phyloP scores from a whole-genome alignment of 2,113 vertebrate genomes.

The Acanthisitta chloris region DNA sequence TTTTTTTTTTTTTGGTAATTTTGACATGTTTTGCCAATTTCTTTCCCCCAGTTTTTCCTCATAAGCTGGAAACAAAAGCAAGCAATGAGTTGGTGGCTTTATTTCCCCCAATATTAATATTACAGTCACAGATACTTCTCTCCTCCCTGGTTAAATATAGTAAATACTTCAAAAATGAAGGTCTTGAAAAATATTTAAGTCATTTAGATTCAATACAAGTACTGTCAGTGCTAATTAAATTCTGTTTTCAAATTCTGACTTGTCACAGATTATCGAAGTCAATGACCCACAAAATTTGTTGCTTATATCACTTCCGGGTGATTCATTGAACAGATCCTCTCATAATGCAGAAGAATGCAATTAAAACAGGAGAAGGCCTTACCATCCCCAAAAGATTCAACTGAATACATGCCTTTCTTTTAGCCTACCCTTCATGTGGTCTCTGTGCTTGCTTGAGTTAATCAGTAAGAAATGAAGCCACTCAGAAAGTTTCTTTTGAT shows the following conservation, averaged over 20 bases:
- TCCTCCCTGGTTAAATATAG: background rate
- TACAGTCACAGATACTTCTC: background rate
- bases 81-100: background rate
- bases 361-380: background rate
- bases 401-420: background rate
- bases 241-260: background rate
- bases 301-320: background rate
- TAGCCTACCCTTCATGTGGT: background rate
- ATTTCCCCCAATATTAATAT: background rate
- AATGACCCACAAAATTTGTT: conserved; percentile 16
- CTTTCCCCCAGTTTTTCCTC: background rate
- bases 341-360: background rate
- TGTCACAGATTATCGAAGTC: conserved; percentile 9
- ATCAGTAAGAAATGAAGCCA: background rate
- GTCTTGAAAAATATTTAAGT: background rate
- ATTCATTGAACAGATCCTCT: background rate
- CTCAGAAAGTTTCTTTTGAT: conserved; percentile 10
- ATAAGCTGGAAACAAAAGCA: background rate
- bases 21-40: background rate
- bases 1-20: background rate
- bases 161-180: background rate
- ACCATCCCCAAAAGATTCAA: background rate
- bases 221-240: background rate
- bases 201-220: background rate
- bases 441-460: background rate